Evolutionary conservation across 2,113 vertebrate species (phyloP).

Genomic region (Jacana jacana): DNA sequence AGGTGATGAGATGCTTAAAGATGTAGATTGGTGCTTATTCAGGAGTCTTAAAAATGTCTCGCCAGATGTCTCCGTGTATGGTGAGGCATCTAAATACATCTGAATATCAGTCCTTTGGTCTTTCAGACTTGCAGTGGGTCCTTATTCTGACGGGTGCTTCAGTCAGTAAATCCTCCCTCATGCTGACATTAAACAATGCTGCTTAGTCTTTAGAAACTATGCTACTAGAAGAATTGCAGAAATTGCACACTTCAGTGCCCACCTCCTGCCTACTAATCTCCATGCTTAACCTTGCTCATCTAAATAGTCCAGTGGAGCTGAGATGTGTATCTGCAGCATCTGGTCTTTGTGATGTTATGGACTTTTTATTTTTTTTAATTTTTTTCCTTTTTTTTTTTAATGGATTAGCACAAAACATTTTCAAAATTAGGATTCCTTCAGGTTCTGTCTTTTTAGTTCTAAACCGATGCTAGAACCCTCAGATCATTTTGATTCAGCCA

Average conservation of each 20-base stretch:
- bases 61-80: background rate
- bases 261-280: constrained; percentile 55
- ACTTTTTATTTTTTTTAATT: background rate
- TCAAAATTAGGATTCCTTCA: background rate
- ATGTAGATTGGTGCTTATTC: background rate
- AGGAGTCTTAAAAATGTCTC: constrained; percentile 4
- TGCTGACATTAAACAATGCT: constrained; percentile 56
- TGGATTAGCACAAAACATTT: background rate
- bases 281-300: constrained; percentile 51
- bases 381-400: background rate
- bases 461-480: accelerated
- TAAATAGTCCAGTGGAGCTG: constrained; percentile 12
- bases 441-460: background rate
- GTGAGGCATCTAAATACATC: background rate
- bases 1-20: background rate
- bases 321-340: background rate
- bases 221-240: constrained; percentile 31
- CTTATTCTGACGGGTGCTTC: constrained; percentile 31
- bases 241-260: constrained; percentile 44
- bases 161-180: constrained; percentile 53
- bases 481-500: background rate
- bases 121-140: constrained; percentile 15
- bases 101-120: background rate
- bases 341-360: background rate
- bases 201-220: constrained; percentile 22